A percentile compares a stretch with the other conserved stretches of the same genome.
Evolutionary conservation across 2,113 vertebrate species (phyloP).

Genomic region (Bos javanicus): DNA sequence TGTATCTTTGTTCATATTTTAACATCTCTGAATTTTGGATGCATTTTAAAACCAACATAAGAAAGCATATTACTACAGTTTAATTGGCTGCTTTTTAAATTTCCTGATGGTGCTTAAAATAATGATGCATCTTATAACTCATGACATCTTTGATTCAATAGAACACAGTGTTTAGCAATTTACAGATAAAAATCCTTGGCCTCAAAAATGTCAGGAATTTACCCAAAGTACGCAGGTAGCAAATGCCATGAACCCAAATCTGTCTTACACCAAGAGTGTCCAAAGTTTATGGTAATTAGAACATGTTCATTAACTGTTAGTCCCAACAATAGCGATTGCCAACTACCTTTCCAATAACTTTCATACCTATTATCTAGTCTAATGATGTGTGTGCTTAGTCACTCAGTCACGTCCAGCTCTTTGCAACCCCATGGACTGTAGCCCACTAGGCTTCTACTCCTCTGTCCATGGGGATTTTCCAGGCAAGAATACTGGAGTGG

Average conservation of each 20-base stretch:
- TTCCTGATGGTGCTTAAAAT: not conserved
- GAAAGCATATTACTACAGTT: not conserved
- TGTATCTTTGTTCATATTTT: not conserved
- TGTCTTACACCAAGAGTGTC: not conserved
- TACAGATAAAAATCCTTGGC: not conserved
- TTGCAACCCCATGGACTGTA: not conserved
- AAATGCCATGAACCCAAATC: not conserved
- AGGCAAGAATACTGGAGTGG: not conserved
- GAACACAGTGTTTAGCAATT: not conserved
- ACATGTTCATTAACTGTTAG: not conserved
- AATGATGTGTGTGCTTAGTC: not conserved
- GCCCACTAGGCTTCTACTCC: not conserved
- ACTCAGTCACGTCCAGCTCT: not conserved
- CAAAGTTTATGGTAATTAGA: not conserved
- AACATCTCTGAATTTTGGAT: not conserved
- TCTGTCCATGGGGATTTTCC: not conserved
- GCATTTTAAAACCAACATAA: not conserved
- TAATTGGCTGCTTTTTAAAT: not conserved
- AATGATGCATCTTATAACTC: not conserved
- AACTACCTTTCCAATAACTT: not conserved
- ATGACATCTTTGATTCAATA: not conserved
- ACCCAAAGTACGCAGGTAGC: not conserved
- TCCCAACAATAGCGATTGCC: not conserved
- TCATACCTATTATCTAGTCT: not conserved
- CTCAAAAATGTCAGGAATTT: not conserved